Evolutionary conservation across 2,113 vertebrate species (phyloP).

Genomic region (Glareola pratincola): DNA sequence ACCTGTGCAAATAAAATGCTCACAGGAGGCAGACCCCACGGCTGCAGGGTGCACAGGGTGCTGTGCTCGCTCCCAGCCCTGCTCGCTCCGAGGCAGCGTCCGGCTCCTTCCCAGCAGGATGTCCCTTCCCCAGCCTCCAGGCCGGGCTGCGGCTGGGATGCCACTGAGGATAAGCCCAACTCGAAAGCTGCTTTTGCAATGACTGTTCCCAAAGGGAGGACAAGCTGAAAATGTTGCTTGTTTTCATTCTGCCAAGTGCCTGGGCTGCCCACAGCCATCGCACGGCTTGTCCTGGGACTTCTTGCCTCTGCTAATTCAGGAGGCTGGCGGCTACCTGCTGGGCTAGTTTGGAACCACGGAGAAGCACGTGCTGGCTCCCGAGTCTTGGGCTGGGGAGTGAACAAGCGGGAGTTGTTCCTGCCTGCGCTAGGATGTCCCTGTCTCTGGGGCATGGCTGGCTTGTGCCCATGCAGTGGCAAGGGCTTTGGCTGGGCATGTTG

Average conservation of each 20-base stretch:
- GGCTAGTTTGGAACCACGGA: not conserved
- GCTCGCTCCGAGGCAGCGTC: accelerated
- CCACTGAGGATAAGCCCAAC: not conserved
- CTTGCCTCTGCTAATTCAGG: not conserved
- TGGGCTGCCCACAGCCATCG: not conserved
- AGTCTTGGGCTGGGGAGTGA: not conserved
- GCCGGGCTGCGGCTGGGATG: not conserved
- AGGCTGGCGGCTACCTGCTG: not conserved
- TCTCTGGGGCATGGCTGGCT: not conserved
- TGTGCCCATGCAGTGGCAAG: accelerated
- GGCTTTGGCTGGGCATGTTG: not conserved
- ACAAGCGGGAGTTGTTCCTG: constrained; percentile 6
- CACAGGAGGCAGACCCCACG: accelerated
- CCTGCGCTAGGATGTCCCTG: not conserved
- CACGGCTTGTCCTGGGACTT: not conserved
- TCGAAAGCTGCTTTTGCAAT: not conserved
- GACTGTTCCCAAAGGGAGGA: not conserved
- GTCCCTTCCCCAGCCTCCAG: not conserved
- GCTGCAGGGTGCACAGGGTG: not conserved
- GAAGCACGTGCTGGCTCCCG: not conserved
- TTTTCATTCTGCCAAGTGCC: not conserved
- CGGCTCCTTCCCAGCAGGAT: not conserved
- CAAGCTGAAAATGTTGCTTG: not conserved
- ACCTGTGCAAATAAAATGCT: not conserved
- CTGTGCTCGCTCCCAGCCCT: not conserved